phyloP scores from a whole-genome alignment of 2,797 vertebrate genomes.

The Brachyalestes nurse region DNA sequence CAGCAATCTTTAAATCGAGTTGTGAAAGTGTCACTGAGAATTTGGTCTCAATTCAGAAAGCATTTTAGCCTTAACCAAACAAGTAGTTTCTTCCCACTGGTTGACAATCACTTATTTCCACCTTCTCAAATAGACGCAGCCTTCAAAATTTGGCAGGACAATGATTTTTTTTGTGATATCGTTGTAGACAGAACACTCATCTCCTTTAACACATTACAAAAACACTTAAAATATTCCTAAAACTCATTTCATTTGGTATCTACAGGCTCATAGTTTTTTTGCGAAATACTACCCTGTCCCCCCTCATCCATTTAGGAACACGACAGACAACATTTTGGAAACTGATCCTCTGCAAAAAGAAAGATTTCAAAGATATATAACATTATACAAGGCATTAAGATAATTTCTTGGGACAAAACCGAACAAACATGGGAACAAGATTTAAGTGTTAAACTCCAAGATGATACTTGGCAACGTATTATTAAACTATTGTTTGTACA shows the following conservation, averaged over 20 bases:
- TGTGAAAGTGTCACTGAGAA: neutral
- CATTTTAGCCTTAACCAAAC: neutral
- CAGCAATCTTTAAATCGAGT: neutral
- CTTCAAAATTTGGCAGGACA: neutral
- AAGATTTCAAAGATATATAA: too few relatives aligned
- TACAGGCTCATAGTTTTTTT: neutral
- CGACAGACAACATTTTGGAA: slow-evolving; percentile 9
- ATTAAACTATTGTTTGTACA: too few relatives aligned
- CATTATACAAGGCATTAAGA: too few relatives aligned
- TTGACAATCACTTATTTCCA: neutral
- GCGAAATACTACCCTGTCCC: too few relatives aligned
- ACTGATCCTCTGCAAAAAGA: neutral
- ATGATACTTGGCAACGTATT: too few relatives aligned
- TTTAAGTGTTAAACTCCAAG: too few relatives aligned
- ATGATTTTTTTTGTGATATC: slow-evolving; percentile 10
- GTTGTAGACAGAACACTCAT: slow-evolving; percentile 7
- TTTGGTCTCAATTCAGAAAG: slow-evolving; percentile 28
- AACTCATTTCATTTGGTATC: slow-evolving; percentile 24
- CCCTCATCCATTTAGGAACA: neutral
- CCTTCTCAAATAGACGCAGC: slow-evolving; percentile 2
- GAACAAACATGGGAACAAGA: too few relatives aligned
- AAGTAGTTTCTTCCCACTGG: neutral
- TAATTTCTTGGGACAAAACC: too few relatives aligned
- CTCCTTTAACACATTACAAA: slow-evolving; percentile 14
- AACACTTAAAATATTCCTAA: slow-evolving; percentile 3